Evolutionary conservation across 1,140 invertebrate species (phyloP).

Genomic region (Prorops nasuta): DNA sequence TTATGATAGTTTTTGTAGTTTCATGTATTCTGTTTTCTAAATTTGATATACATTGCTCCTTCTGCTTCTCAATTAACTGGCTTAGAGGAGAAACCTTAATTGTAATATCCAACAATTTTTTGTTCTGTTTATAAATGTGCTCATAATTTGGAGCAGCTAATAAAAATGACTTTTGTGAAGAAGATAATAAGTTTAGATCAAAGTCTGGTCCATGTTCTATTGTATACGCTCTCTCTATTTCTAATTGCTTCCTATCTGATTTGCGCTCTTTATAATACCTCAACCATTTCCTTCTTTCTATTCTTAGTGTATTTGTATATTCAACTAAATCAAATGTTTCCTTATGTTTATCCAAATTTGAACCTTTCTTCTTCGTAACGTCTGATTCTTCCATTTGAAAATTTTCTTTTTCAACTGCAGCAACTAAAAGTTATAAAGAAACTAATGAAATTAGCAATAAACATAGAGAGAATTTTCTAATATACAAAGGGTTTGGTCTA

Average conservation of each 20-base stretch:
- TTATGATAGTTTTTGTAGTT: background rate
- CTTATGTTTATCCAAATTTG: background rate
- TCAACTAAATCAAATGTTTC: slow-evolving; percentile 28
- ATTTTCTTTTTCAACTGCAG: background rate
- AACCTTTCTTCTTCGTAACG: background rate
- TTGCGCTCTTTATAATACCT: slow-evolving; percentile 27
- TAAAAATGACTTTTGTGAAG: slow-evolving; percentile 34
- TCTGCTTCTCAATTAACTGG: slow-evolving; percentile 13
- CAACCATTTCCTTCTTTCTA: slow-evolving; percentile 37
- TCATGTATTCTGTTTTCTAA: background rate
- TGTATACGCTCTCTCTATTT: slow-evolving; percentile 17
- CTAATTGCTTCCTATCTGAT: slow-evolving; percentile 14
- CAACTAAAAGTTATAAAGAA: background rate
- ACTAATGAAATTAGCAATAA: slow-evolving; percentile 1
- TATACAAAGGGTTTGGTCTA: background rate
- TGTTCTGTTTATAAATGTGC: slow-evolving; percentile 27
- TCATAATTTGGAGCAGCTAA: slow-evolving; percentile 31
- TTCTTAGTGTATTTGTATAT: slow-evolving; percentile 31
- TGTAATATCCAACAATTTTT: slow-evolving; percentile 22
- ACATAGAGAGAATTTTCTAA: background rate
- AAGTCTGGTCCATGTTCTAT: slow-evolving; percentile 17
- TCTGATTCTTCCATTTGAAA: background rate
- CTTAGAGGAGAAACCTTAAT: slow-evolving; percentile 22
- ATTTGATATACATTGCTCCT: slow-evolving; percentile 2
- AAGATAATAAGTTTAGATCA: slow-evolving; percentile 28